These are phyloP conservation scores for Sorex araneus DNA, from an alignment of 2,113 vertebrate species.

Conservation along the genomic window DNA sequence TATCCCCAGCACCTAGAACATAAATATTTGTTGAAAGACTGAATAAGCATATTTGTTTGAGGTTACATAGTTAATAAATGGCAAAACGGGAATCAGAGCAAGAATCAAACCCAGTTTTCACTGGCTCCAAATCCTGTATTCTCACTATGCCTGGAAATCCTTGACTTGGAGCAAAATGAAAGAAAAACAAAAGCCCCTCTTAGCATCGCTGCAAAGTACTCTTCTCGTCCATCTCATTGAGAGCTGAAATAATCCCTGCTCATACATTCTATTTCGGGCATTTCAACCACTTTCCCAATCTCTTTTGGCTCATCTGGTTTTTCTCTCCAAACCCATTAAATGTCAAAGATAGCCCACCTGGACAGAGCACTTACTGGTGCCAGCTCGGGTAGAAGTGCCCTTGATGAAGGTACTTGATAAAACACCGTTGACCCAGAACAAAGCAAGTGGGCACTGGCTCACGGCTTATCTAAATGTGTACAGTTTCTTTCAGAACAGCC, in stretches of 20 bases:
- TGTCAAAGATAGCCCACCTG: background rate
- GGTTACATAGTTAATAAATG: background rate
- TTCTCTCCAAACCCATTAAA: background rate
- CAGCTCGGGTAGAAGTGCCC: background rate
- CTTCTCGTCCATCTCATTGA: background rate
- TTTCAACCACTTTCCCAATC: background rate
- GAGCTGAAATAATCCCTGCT: background rate
- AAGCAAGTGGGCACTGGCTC: background rate
- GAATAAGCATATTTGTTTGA: slow-evolving; percentile 37
- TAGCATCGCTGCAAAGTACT: background rate
- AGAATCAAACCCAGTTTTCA: slow-evolving; percentile 25
- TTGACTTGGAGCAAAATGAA: background rate
- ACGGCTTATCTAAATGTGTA: slow-evolving; percentile 35
- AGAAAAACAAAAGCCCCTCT: background rate
- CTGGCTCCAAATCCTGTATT: slow-evolving; percentile 1
- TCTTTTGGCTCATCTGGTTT: background rate
- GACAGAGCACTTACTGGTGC: background rate
- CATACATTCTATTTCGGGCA: slow-evolving; percentile 12
- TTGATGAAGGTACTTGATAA: slow-evolving; percentile 11
- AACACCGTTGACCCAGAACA: slow-evolving; percentile 38
- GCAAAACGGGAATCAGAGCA: slow-evolving; percentile 45
- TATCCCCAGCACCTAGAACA: background rate
- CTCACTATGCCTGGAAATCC: background rate
- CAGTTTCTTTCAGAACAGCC: background rate
- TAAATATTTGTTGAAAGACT: slow-evolving; percentile 49